phyloP scores from a whole-genome alignment of 2,888 invertebrate genomes.

The Elysia crispata region DNA sequence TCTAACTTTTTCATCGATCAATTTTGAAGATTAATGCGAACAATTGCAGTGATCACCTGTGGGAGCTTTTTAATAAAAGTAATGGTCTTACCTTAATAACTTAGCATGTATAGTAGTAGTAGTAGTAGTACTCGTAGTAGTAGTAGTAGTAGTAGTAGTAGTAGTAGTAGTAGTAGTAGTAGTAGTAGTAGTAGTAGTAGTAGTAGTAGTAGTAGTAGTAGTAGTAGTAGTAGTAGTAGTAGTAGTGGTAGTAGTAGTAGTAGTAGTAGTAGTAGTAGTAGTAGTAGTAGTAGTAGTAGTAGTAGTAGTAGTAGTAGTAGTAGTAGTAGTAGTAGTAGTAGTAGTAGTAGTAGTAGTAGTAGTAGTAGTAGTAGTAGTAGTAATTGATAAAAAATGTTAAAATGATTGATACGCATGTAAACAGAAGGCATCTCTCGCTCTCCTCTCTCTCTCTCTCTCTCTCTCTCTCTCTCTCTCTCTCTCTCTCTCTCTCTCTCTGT shows the following conservation, averaged over 20 bases:
- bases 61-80: not conserved
- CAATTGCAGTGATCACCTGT: no score
- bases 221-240: not conserved
- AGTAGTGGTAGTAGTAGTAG: no score
- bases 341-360: not conserved
- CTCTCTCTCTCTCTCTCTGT: no score
- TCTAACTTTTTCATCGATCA: no score
- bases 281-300: not conserved
- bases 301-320: no score
- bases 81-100: no score
- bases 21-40: no score
- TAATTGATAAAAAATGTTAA: not conserved
- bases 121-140: no score
- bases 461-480: not conserved
- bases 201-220: not conserved
- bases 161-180: not conserved
- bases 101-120: not conserved
- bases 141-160: no score
- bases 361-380: not conserved
- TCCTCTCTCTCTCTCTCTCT: slow-evolving; percentile 29
- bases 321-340: not conserved
- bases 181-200: not conserved
- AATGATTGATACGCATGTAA: no score
- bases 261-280: not conserved
- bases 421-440: not conserved